Percentiles rank a stretch among this genome's conserved stretches.
Conservation (phyloP, 2,113 vertebrate genomes). For the Plotosus lineatus region DNA sequence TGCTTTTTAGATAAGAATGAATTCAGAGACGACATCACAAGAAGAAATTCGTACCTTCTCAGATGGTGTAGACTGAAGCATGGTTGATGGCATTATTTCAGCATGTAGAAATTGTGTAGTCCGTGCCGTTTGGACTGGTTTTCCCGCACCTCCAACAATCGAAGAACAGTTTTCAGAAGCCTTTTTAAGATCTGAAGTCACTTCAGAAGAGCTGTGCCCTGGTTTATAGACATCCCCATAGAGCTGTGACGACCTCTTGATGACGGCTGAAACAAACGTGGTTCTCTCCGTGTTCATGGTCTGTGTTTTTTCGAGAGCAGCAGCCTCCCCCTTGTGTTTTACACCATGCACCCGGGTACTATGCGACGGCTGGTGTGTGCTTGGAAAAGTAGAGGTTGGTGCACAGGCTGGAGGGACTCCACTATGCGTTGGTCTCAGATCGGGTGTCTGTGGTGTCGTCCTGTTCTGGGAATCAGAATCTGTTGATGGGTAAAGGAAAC, state of each 20-base stretch:
- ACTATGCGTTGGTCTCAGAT: constrained; percentile 30
- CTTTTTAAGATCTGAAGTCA: constrained; percentile 16
- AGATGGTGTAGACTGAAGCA: constrained; percentile 20
- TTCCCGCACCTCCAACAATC: not conserved
- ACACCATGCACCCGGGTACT: constrained; percentile 50
- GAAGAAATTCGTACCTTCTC: constrained; percentile 50
- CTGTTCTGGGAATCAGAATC: constrained; percentile 18
- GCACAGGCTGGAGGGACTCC: constrained; percentile 26
- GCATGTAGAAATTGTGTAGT: not conserved
- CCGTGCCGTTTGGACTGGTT: constrained; percentile 5
- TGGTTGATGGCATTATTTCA: not conserved
- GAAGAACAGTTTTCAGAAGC: constrained; percentile 13
- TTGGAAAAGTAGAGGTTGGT: constrained; percentile 20
- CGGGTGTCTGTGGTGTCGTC: constrained; percentile 6
- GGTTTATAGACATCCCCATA: constrained; percentile 44
- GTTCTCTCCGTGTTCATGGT: constrained; percentile 47
- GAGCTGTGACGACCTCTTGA: constrained; percentile 58
- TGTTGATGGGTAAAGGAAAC: constrained; percentile 47
- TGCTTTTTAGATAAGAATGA: not conserved
- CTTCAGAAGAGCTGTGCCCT: constrained; percentile 13
- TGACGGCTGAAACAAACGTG: constrained; percentile 59
- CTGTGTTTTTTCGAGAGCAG: constrained; percentile 33
- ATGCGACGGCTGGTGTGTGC: constrained; percentile 23
- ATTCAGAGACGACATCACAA: not conserved
- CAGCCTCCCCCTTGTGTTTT: constrained; percentile 58